Evolutionary conservation across 2,113 vertebrate species (phyloP).

Genomic region (Asarcornis scutulata): DNA sequence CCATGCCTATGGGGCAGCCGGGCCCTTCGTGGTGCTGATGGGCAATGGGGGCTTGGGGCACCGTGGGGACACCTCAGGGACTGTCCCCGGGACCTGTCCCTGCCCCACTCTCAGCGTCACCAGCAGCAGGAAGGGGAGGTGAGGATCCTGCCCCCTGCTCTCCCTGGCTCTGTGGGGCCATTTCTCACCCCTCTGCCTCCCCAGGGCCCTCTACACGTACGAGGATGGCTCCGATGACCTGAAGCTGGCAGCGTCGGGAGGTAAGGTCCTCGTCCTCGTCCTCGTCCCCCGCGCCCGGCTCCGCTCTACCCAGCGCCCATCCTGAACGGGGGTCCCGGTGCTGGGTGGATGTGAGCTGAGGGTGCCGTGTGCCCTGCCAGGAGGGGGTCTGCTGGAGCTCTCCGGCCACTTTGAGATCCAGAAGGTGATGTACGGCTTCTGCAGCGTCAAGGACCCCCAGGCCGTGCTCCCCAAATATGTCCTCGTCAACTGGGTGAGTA

Average conservation of each 20-base stretch:
- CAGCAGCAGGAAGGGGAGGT: background rate
- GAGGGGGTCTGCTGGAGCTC: conserved; percentile 91
- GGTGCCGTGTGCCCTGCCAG: conserved; percentile 70
- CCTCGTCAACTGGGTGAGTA: conserved; percentile 97
- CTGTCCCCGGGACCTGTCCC: background rate
- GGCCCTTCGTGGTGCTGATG: rapidly evolving
- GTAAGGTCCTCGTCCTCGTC: conserved; percentile 73
- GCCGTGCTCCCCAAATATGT: conserved; percentile 93
- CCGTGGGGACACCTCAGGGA: background rate
- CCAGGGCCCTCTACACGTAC: conserved; percentile 95
- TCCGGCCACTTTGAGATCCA: conserved; percentile 89
- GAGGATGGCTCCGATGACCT: conserved; percentile 92
- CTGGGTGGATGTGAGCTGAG: background rate
- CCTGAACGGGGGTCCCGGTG: background rate
- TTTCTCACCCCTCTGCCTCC: conserved; percentile 20
- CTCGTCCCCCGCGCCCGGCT: background rate
- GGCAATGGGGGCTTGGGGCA: background rate
- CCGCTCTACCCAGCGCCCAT: background rate
- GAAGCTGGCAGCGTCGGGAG: conserved; percentile 90
- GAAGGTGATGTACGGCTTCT: conserved; percentile 98
- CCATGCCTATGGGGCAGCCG: background rate
- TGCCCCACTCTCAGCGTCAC: background rate
- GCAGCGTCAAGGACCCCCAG: conserved; percentile 92
- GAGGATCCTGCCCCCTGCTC: rapidly evolving
- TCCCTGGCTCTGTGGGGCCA: rapidly evolving